Base-by-base conservation (phyloP, 2,888 invertebrate species). In the Pseudococcus longispinus region DNA sequence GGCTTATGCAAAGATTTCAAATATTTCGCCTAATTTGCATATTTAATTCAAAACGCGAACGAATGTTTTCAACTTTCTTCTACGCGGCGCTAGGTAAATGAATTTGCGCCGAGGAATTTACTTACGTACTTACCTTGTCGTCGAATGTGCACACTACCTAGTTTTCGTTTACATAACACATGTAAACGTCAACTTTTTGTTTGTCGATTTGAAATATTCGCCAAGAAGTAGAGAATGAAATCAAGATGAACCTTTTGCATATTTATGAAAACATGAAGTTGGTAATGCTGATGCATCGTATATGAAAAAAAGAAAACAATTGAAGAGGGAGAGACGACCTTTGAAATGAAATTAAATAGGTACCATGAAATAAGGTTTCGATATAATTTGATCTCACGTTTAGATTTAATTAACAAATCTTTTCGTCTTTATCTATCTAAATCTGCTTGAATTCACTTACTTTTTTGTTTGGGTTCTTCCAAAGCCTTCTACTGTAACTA, bases 21-120 rank as follows among this genome's bases (percentile, higher is more conserved):
- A 32, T 26, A 37, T 74, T 74, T 74, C 65, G 65, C 65, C 74
- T 74, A 74, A 74, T 74, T 74, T 74, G 74, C 74, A 74, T 74
- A 74, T 74, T 74, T 74, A 74, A 74, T 74, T 74, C 74, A 74
- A 74, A 74, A 74, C 32, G 74, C 74, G 37, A 74, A 74, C 26
- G 13, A 74, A 37, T 37, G 74, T 74, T 74, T 74, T n/a, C 37
- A 37, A 74, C 74, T 74, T 74, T 74, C n/a, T 74, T 74, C 18
- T 37, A n/a, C n/a, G 6, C 74, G 37, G 9, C n/a, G 37, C 2
- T 37, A 37, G 37, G 29, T 74, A 74, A 74, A 37, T 74, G 74
- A 74, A 74, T 74, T 74, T 37, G 18, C 8, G 74, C 29, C 9
- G 0, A 74, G 74, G 29, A 74, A 74, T 74, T 74, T 51, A 46